Percentiles rank a stretch among this genome's conserved stretches.
These are phyloP conservation scores for Centrocercus urophasianus DNA, from an alignment of 2,113 vertebrate genomes.

Conservation along the genomic window DNA sequence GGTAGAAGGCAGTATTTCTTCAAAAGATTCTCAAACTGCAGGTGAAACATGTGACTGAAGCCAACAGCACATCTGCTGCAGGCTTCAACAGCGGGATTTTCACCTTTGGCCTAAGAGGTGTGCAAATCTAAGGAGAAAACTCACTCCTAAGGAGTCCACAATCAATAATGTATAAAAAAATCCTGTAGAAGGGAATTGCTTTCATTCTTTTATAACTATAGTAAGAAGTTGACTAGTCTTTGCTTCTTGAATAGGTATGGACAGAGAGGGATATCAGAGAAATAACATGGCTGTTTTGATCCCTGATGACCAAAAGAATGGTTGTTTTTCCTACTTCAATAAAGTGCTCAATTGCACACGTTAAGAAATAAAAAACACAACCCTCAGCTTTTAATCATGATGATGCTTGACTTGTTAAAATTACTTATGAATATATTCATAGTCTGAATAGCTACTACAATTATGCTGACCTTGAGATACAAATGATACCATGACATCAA, in stretches of 20 bases:
- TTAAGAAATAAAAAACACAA: background rate
- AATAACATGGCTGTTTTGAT: background rate
- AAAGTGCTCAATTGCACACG: background rate
- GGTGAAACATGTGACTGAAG: background rate
- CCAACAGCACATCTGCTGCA: background rate
- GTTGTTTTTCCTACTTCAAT: background rate
- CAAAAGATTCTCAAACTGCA: background rate
- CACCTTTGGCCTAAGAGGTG: background rate
- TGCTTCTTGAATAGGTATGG: background rate
- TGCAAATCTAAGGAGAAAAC: background rate
- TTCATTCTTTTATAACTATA: background rate
- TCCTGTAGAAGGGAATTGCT: background rate
- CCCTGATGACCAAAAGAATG: background rate
- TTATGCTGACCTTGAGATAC: background rate
- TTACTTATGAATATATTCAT: constrained; percentile 6
- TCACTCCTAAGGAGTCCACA: background rate
- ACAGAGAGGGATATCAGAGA: background rate
- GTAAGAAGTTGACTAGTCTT: background rate
- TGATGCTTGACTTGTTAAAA: constrained; percentile 9
- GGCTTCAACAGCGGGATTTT: background rate
- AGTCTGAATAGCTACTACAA: background rate
- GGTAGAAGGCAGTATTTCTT: background rate
- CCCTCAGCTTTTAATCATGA: background rate
- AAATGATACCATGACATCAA: background rate
- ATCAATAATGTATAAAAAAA: background rate